Evolutionary conservation across 2,113 vertebrate species (phyloP), one percentile per base, ranked within the genome.

Genomic region (Tragulus kanchil): DNA sequence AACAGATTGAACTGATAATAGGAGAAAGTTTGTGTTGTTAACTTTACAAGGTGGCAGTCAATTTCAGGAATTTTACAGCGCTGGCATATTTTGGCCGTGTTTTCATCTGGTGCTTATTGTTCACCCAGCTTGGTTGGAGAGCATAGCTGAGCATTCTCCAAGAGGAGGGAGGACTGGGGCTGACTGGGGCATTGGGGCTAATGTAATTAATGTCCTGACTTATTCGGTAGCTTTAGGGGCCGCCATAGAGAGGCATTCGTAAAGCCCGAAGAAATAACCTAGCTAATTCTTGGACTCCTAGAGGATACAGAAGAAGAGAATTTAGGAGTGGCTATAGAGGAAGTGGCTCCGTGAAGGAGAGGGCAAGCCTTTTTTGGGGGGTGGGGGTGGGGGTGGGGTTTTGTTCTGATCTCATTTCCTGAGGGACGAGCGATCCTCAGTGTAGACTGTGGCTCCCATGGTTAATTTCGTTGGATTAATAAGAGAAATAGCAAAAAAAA

Each of bases 1-100:
- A 91, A 73, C 97, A 97, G 91, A 97, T 87, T 97, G 97, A 94
- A 95, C 62, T 92, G 96, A 97, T 96, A 97, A 95, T 65, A 87
- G 79, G 75, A 94, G 93, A 93, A 86, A 85, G 92, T 97, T 97
- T 95, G 56, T 92, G 64, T 45, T 95, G 95, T 89, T 97, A 97
- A 92, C 61, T 87, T 98, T 97, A 97, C 81, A 95, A 97, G 95
- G 96, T 92, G 96, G 69, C 67, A 59, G 92, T 94, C 93, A 62
- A 93, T 93, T 92, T 97, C 62, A 95, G 90, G 86, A 92, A 86
- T 93, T 98, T 97, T 92, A 97, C 54, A 61, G 92, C 16, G 19
- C n/a, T 85, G 83, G 93, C 77, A 31, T 75, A 36, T 61, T 50
- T 71, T n/a, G 93, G 15, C 21, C 28, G 8, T 58, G 10, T 75